Evolutionary conservation across 1,140 invertebrate species (phyloP).

Genomic region (Drosophila lini): DNA sequence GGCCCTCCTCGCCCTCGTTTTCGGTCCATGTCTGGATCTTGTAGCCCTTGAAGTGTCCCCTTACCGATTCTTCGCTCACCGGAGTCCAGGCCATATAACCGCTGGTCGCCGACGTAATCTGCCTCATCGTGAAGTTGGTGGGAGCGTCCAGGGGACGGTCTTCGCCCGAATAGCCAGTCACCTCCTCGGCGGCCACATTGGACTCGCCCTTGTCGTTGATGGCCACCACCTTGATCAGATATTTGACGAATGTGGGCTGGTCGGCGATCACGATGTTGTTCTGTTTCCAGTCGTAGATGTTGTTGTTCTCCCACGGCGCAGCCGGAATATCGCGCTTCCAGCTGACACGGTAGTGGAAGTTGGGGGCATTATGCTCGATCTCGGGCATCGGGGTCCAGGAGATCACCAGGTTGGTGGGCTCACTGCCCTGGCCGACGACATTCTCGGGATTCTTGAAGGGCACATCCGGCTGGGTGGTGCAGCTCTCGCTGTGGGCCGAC

Average conservation of each 20-base stretch:
- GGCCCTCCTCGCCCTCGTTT: constrained; percentile 89
- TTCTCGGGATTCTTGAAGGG: constrained; percentile 98
- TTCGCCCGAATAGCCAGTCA: constrained; percentile 97
- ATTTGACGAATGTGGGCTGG: constrained; percentile 95
- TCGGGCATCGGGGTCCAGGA: constrained; percentile 98
- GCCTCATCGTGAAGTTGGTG: constrained; percentile 91
- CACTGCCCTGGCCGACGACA: constrained; percentile 94
- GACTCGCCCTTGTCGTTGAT: constrained; percentile 96
- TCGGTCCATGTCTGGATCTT: constrained; percentile 98
- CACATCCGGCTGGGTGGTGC: constrained; percentile 94
- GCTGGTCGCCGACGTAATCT: constrained; percentile 90
- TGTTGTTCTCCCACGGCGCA: constrained; percentile 89
- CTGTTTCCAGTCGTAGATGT: constrained; percentile 91
- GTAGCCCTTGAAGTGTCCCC: constrained; percentile 97
- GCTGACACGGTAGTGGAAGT: constrained; percentile 95
- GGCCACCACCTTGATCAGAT: constrained; percentile 96
- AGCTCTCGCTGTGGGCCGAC: constrained; percentile 92
- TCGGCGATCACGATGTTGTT: constrained; percentile 89
- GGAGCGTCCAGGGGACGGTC: constrained; percentile 93
- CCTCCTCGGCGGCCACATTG: constrained; percentile 91
- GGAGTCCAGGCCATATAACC: constrained; percentile 94
- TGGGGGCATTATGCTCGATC: constrained; percentile 97
- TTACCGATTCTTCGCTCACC: constrained; percentile 90
- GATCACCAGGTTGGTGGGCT: constrained; percentile 96
- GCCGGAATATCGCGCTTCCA: constrained; percentile 93